Conservation (phyloP, 35 echinoderm and acorn worm species). For the Eucidaris tribuloides region DNA sequence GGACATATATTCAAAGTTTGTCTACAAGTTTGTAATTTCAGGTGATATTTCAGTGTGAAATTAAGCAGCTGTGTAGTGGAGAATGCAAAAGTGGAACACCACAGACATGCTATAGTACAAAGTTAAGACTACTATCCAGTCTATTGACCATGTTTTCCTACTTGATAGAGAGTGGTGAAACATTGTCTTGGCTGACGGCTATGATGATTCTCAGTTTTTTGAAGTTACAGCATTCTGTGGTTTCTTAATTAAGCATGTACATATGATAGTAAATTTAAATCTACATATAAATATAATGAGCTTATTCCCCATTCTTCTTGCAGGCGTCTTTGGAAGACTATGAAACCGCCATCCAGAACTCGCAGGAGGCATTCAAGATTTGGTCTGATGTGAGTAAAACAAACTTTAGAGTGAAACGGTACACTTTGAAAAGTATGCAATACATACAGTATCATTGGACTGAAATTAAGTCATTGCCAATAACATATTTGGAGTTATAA, state of each 20-base stretch:
- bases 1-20: too few species aligned
- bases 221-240: not conserved
- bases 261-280: not conserved
- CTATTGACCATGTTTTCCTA: not conserved
- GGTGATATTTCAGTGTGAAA: too few species aligned
- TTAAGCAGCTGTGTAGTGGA: too few species aligned
- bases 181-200: not conserved
- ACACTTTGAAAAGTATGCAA: not conserved
- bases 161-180: not conserved
- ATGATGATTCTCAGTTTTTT: not conserved
- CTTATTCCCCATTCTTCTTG: not conserved
- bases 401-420: not conserved
- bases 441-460: not conserved
- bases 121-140: too few species aligned
- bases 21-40: too few species aligned
- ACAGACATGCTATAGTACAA: too few species aligned
- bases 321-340: constrained; percentile 85
- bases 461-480: not conserved
- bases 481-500: not conserved
- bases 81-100: too few species aligned
- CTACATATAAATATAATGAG: not conserved
- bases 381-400: constrained; percentile 83
- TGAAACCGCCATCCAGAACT: constrained; percentile 42
- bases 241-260: not conserved
- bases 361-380: constrained; percentile 60